These are phyloP conservation scores for Heterohyrax brucei DNA, from an alignment of 2,797 vertebrate species.

Conservation along the genomic window DNA sequence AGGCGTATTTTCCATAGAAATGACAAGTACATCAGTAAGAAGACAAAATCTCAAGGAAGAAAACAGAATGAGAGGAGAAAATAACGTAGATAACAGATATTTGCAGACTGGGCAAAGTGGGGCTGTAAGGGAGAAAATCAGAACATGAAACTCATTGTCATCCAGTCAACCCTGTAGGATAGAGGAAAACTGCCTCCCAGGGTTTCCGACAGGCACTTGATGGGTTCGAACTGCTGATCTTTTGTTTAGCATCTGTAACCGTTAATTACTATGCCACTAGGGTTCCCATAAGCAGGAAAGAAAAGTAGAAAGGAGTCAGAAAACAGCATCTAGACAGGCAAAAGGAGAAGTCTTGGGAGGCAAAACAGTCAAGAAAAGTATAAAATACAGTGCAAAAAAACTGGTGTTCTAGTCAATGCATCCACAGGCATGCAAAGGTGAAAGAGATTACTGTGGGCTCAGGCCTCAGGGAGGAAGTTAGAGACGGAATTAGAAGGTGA, in stretches of 20 bases:
- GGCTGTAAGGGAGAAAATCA: neutral
- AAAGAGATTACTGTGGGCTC: neutral
- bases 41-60: neutral
- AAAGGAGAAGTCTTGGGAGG: conserved; percentile 4
- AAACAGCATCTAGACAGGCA: neutral
- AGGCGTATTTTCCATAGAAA: neutral
- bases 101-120: neutral
- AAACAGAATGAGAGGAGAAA: neutral
- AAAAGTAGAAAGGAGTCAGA: neutral
- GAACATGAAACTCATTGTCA: no score
- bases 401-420: neutral
- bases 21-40: neutral
- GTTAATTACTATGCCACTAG: no score
- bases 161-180: no score
- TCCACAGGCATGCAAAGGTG: conserved; percentile 6
- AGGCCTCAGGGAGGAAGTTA: neutral
- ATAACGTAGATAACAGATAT: neutral
- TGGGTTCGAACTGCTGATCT: no score
- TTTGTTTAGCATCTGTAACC: no score
- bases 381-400: conserved; percentile 13
- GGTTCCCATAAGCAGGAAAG: no score
- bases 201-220: no score
- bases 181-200: no score
- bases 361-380: conserved; percentile 18
- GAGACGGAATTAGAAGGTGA: neutral